Percentiles rank a stretch among this genome's conserved stretches.
Conservation (phyloP, 2,113 vertebrate genomes). For the Manacus vitellinus region DNA sequence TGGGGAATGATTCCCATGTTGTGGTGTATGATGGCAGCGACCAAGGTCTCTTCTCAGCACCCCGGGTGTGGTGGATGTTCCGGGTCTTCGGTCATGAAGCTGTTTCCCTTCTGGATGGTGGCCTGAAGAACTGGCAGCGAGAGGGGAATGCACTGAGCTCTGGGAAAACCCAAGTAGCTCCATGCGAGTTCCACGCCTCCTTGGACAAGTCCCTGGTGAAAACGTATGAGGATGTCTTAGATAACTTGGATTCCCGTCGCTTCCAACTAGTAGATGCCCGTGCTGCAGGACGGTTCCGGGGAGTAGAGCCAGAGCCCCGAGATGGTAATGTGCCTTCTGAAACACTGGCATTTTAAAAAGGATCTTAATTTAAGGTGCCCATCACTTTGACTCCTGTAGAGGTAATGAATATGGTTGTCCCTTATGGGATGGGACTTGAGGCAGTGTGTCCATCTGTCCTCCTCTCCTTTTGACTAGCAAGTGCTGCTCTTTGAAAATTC, state of each 20-base stretch:
- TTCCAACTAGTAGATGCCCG: conserved; percentile 90
- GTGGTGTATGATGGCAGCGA: conserved; percentile 92
- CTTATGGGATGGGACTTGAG: not conserved
- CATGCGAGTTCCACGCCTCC: conserved; percentile 72
- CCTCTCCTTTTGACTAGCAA: not conserved
- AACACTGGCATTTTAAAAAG: not conserved
- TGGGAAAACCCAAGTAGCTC: conserved; percentile 63
- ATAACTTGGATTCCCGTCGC: conserved; percentile 78
- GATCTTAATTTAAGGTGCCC: not conserved
- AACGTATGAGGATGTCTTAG: conserved; percentile 82
- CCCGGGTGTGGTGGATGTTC: conserved; percentile 98
- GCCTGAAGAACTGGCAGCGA: conserved; percentile 85
- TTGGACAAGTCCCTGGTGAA: conserved; percentile 82
- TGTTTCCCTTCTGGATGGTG: conserved; percentile 90
- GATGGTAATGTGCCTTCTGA: conserved; percentile 78
- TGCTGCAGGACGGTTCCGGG: conserved; percentile 83
- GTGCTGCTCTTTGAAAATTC: not conserved
- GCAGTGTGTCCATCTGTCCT: not conserved
- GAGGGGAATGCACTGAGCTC: conserved; percentile 76
- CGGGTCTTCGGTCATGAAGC: conserved; percentile 84
- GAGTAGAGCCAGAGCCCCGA: conserved; percentile 88
- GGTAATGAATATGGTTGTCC: not conserved
- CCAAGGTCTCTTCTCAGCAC: conserved; percentile 86
- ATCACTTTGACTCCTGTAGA: not conserved
- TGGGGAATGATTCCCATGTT: conserved; percentile 85